A percentile compares a stretch with the other conserved stretches of the same genome.
Evolutionary conservation across 2,888 invertebrate species (phyloP).

Genomic region (Cylloceria caligata): DNA sequence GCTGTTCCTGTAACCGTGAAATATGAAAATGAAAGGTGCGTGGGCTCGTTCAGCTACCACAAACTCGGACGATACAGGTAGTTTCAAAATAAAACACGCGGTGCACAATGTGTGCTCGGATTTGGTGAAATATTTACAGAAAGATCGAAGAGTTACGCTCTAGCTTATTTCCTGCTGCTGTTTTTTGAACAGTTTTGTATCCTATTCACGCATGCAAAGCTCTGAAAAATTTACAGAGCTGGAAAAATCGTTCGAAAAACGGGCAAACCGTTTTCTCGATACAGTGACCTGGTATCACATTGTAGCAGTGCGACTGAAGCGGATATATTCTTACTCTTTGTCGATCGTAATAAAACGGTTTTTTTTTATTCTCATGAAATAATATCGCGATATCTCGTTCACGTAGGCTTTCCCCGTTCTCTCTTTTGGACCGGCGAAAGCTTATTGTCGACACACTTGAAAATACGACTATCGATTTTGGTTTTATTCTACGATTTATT

Average conservation of each 20-base stretch:
- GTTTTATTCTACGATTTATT: slow-evolving; percentile 13
- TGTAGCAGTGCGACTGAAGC: neutral
- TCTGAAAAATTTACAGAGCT: neutral
- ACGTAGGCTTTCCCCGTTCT: neutral
- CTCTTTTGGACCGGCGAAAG: slow-evolving; percentile 1
- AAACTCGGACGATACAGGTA: slow-evolving; percentile 10
- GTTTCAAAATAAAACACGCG: slow-evolving; percentile 20
- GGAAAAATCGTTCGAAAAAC: slow-evolving; percentile 33
- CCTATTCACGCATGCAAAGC: slow-evolving; percentile 12
- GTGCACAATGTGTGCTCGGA: neutral
- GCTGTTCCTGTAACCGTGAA: slow-evolving; percentile 68
- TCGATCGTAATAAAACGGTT: neutral
- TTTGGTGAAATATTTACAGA: neutral
- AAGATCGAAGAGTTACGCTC: neutral
- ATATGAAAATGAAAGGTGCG: slow-evolving; percentile 63
- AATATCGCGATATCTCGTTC: neutral
- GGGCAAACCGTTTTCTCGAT: slow-evolving; percentile 23
- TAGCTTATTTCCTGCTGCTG: neutral
- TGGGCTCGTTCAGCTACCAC: neutral
- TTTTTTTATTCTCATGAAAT: slow-evolving; percentile 14
- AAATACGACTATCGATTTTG: slow-evolving; percentile 1
- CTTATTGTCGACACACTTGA: slow-evolving; percentile 14
- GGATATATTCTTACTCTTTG: neutral
- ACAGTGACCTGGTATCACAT: slow-evolving; percentile 9
- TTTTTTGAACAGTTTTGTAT: slow-evolving; percentile 18